Evolutionary conservation across 2,113 vertebrate genomes (phyloP).

Genomic region (Geococcyx californianus): DNA sequence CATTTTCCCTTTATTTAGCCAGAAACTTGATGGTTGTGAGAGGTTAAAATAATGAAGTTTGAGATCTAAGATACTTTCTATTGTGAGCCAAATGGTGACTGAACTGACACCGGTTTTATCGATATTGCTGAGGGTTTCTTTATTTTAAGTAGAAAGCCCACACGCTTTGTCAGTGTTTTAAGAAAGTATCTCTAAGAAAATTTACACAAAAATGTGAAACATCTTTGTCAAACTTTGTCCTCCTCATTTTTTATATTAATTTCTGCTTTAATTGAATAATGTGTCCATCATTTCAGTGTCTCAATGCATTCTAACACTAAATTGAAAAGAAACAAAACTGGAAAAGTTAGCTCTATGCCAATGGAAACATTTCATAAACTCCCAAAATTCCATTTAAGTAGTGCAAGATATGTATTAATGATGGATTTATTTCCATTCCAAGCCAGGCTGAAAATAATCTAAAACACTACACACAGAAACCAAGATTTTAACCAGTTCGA

Average conservation of each 20-base stretch:
- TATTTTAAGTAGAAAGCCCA: background rate
- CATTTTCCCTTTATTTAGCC: background rate
- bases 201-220: background rate
- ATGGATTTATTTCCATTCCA: background rate
- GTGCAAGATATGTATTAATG: background rate
- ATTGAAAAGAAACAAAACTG: background rate
- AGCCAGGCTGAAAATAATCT: background rate
- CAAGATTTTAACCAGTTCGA: background rate
- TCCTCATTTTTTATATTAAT: background rate
- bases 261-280: background rate
- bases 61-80: rapidly evolving
- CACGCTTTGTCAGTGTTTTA: background rate
- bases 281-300: background rate
- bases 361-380: background rate
- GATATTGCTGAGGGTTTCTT: background rate
- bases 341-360: background rate
- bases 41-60: background rate
- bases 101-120: background rate
- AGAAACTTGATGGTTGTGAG: background rate
- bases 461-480: background rate
- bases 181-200: background rate
- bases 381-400: background rate
- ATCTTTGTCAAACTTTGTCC: background rate
- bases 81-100: background rate
- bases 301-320: background rate